Base-by-base conservation (phyloP, 2,888 invertebrate species). In the Alloplasta piceator region DNA sequence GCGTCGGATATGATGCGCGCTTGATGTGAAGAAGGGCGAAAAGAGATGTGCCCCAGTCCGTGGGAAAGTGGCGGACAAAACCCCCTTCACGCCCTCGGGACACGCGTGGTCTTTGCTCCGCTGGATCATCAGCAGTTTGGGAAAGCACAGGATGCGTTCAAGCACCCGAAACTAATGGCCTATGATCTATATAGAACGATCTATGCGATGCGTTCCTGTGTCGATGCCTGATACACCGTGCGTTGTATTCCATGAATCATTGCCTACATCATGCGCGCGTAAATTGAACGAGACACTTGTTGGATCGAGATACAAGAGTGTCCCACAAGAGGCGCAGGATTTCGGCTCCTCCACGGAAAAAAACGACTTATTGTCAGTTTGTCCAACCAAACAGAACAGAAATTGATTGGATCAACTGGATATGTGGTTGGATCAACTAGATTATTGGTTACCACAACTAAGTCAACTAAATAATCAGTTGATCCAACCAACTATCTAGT, bases 101-200 rank as follows among this genome's bases (percentile, higher is more conserved):
- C 77, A 78, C 78, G 64, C 77, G 73, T 66, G 64, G 55, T 63
- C 66, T 38, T 10, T 4, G 6, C 43, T 56, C 52, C 16, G 58
- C 26, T 12, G 26, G 46, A 52, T 73, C 66, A 52, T 81, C 63
- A 12, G 58, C 16, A 60, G 70, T 46, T 78, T 78, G 77, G 72
- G 78, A 73, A 78, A 78, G 6, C 60, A 26, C 48, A 78, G 78
- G 74, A 81, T 81, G 81, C 74, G 73, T 66, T 81, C 78, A 81
- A 78, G 77, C 74, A 81, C 78, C 78, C 81, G 78, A 81, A 71
- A 78, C 81, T 81, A 81, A 81, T 81, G 78, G 70, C 55, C 73
- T 61, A 74, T 26, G 26, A 26, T 26, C 26, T 26, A 74, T 60
- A 52, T 48, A 73, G 36, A 56, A 73, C 12, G 60, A 50, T 43